Evolutionary conservation across 2,797 vertebrate species (phyloP), one percentile per base, ranked within the genome.

Genomic region (Staurois parvus): DNA sequence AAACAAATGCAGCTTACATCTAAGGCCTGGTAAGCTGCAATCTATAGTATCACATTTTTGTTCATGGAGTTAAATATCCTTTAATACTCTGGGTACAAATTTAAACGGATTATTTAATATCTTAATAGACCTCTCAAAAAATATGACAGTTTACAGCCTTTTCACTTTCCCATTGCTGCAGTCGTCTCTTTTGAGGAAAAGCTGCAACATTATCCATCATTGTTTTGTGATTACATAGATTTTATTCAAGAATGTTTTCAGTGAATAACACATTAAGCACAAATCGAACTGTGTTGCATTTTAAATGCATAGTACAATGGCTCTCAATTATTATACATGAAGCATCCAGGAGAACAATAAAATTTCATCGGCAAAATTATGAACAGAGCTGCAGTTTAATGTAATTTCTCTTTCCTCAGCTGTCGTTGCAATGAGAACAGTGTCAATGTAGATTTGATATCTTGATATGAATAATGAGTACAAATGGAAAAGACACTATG

Each of bases 401-500:
- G 80, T 82, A 42, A 77, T 86, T 82, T 76, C 34, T 72, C 48
- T 72, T 76, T 77, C 24, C 48, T 86, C 30, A 30, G 26, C 78
- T 80, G 66, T 72, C 72, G 73, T 76, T 29, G 40, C 59, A 82
- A 72, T 86, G 64, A 72, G 34, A 42, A 66, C 52, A 66, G 34
- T 81, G 84, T 85, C 72, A 86, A 79, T 79, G 79, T 72, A 82
- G 81, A 81, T 86, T 81, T 82, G 73, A 86, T 76, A 82, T 82
- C 76, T 32, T 34, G 34, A 74, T 79, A 28, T 15, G 64, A 77
- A 82, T 76, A 77, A 76, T 59, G 45, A 77, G 52, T 30, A 45
- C 34, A 70, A 69, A 67, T 70, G 26, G 40, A 37, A 85, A 79
- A 78, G 72, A 56, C 34, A 72, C 85, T 34, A 81, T 64, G 45